Conservation (phyloP, 2,113 vertebrate species). For the Epinephelus fuscoguttatus region DNA sequence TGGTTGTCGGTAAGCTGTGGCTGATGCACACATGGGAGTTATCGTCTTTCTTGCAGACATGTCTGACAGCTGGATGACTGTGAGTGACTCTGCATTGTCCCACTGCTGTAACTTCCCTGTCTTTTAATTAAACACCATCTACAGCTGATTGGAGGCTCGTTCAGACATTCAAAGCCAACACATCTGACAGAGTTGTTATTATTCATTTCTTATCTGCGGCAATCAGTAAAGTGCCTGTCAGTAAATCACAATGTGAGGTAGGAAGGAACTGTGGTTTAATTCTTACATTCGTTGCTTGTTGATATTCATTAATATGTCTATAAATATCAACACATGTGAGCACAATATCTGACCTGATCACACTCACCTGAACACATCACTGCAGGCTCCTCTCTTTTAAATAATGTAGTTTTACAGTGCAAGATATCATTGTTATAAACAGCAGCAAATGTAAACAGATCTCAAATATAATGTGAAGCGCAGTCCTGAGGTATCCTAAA, state of each 20-base stretch:
- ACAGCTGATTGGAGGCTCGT: slow-evolving; percentile 32
- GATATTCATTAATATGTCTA: not conserved
- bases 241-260: not conserved
- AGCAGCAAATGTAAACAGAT: slow-evolving; percentile 21
- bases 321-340: not conserved
- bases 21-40: not conserved
- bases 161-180: slow-evolving; percentile 21
- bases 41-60: slow-evolving; percentile 14
- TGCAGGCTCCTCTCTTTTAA: not conserved
- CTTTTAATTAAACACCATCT: slow-evolving; percentile 17
- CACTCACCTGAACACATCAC: not conserved
- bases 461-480: slow-evolving; percentile 14
- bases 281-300: not conserved
- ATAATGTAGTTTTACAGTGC: not conserved
- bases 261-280: not conserved
- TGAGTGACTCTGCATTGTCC: not conserved
- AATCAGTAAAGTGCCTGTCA: slow-evolving; percentile 11
- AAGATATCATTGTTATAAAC: slow-evolving; percentile 10
- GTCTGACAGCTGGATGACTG: slow-evolving; percentile 26
- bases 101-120: slow-evolving; percentile 20
- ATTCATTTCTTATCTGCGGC: not conserved
- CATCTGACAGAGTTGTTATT: slow-evolving; percentile 22
- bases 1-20: not conserved
- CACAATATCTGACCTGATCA: not conserved
- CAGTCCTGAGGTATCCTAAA: slow-evolving; percentile 11